Conservation (phyloP, 2,113 vertebrate genomes). For the Micromys minutus region DNA sequence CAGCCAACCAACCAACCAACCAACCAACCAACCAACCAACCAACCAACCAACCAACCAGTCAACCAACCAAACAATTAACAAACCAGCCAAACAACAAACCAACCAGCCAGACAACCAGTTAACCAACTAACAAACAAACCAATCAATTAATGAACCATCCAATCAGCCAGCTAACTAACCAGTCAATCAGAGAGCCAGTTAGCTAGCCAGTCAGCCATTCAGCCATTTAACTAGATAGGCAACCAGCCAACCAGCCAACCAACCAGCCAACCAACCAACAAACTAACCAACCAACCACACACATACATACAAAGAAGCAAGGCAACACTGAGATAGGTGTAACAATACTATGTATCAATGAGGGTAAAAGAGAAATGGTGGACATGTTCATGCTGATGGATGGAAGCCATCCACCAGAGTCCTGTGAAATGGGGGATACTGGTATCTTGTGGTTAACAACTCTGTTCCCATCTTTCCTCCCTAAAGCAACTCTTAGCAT, state of each 20-base stretch:
- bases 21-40: accelerated
- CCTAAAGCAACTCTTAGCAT: background rate
- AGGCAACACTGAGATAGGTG: background rate
- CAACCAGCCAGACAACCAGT: background rate
- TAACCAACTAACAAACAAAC: accelerated
- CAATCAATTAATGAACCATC: accelerated
- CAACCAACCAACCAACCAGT: background rate
- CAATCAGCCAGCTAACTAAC: background rate
- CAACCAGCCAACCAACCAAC: accelerated
- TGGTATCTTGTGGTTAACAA: background rate
- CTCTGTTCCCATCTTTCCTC: background rate
- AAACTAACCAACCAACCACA: background rate
- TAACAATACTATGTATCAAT: background rate
- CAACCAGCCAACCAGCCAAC: background rate
- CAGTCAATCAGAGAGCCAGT: background rate
- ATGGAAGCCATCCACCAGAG: background rate
- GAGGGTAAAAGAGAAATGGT: background rate
- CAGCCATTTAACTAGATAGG: too few species aligned
- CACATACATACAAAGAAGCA: background rate
- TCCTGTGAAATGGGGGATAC: background rate
- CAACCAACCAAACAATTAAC: accelerated
- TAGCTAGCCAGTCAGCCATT: background rate
- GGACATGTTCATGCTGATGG: background rate
- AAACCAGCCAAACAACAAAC: background rate
- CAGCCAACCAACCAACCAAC: accelerated